Evolutionary conservation across 2,113 vertebrate genomes (phyloP).

Genomic region (Antechinus flavipes): DNA sequence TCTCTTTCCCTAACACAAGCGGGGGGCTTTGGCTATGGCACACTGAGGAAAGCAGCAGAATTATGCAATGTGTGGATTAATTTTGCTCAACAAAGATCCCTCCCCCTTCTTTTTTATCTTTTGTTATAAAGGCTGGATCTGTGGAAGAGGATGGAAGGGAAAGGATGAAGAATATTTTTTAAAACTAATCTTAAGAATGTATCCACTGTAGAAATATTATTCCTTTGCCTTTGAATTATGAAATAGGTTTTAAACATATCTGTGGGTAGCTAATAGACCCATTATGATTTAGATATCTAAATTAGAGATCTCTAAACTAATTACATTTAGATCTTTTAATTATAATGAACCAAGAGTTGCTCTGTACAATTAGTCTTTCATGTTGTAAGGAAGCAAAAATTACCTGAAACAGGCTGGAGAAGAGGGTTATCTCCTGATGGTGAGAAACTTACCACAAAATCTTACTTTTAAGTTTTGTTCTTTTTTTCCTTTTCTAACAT

Average conservation of each 20-base stretch:
- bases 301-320: not conserved
- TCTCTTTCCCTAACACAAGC: not conserved
- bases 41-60: not conserved
- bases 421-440: not conserved
- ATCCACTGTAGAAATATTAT: not conserved
- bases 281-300: not conserved
- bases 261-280: not conserved
- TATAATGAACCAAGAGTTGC: not conserved
- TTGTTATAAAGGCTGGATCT: not conserved
- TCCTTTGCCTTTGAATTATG: not conserved
- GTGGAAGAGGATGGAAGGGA: not conserved
- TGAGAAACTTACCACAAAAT: too few relatives aligned
- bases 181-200: not conserved
- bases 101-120: not conserved
- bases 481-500: not conserved
- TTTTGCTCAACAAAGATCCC: not conserved
- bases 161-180: not conserved
- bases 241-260: not conserved
- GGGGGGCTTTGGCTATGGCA: not conserved
- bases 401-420: not conserved
- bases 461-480: too few relatives aligned
- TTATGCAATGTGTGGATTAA: not conserved
- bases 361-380: not conserved
- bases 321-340: too few relatives aligned
- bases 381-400: not conserved